Base-by-base conservation (phyloP, 2,888 invertebrate species). In the Tribolium freemani region DNA sequence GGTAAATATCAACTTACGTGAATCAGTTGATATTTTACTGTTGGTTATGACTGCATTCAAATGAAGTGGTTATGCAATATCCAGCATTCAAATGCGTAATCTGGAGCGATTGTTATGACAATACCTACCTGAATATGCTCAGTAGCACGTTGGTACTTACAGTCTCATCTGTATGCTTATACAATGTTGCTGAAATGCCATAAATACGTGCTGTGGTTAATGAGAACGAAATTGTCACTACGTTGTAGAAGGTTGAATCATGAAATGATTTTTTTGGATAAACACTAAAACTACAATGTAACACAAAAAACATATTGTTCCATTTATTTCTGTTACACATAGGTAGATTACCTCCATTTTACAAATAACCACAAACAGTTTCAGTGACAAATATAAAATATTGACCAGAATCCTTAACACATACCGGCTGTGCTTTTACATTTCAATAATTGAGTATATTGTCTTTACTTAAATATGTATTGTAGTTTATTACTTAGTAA, bases 301-400 rank as follows among this genome's bases (percentile, higher is more conserved):
- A 38, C 38, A 60, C 60, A 60, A 38, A 44, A 45, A 58, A 11
- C 58, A 61, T 46, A 48, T 48, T 61, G 46, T 48, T 51, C 63
- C 63, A 63, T 56, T 67, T 67, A 67, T 67, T 67, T 67, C 46
- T 56, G 54, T 56, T 56, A 56, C 54, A 56, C 56, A 54, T 67
- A 51, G 20, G 31, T 63, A 63, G 8, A 61, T 26, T 61, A 50
- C 11, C 13, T 46, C 56, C 54, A 20, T 56, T 46, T 56, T 67
- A 67, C 66, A 56, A 67, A 46, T 67, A 67, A 56, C 48, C 56
- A 67, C 30, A 67, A 45, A 63, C 31, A 51, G 44, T 53, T 53
- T 20, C 46, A 53, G 16, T 46, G 66, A 67, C 30, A 58, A 68
- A 68, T 58, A 68, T 51, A 68, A 68, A 57, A 68, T 58, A 68